Base-by-base conservation (phyloP, 2,888 invertebrate species). In the Apeira syringaria region DNA sequence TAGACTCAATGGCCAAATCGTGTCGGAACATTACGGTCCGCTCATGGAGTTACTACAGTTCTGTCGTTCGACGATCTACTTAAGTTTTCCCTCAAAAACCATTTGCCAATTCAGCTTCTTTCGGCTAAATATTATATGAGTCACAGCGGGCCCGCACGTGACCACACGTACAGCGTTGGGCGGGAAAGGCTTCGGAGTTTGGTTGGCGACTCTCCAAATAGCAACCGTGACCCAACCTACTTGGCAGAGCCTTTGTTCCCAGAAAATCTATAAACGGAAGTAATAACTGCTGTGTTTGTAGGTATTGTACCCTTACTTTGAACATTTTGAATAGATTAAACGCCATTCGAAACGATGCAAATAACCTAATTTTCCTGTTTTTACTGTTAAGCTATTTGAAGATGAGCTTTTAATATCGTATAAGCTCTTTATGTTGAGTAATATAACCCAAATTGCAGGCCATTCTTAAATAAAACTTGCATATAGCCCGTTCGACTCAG, bases 191-290 rank as follows among this genome's bases (percentile, higher is more conserved):
- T 52, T 38, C 18, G 25, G 29, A 38, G 34, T 42, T 30, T 6
- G 24, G 33, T 42, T 55, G 54, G 54, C 54, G 38, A 9, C 34
- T 36, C 20, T 46, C 54, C 54, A 55, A 48, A 40, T 28, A 46
- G 29, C 43, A 46, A 31, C 39, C 42, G 42, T 51, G 29, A 46
- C 44, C 50, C 35, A 46, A 45, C 42, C 52, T 43, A 47, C 37
- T 55, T 55, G 54, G 47, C 54, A 55, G 30, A 42, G 42, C 33
- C 45, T 46, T 33, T 31, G 30, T 30, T 33, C 37, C 26, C 35
- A 25, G 42, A 40, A 38, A 43, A 42, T 46, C 32, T 41, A 31
- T 43, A 43, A 10, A 8, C 24, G 8, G 9, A 32, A 17, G 18
- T 33, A 33, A 24, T 18, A 35, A 36, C 8, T 29, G 29, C 29